Conservation (phyloP, 37 sponge, comb jelly and placozoan genomes). For the Ephydatia muelleri region DNA sequence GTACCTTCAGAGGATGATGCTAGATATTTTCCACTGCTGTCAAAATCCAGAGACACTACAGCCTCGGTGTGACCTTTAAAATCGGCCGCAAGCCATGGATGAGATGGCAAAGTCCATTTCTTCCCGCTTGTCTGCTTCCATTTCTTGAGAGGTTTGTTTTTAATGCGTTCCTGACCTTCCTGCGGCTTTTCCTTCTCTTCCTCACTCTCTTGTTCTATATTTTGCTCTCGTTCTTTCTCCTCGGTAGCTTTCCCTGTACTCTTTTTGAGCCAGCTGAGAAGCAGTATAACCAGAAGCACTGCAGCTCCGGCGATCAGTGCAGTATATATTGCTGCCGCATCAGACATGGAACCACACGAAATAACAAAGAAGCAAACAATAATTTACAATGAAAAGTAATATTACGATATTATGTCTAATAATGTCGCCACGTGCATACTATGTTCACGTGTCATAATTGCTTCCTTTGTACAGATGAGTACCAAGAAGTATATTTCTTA, state of each 20-base stretch:
- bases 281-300: neutral
- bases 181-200: neutral
- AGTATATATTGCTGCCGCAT: neutral
- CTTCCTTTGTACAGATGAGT: no score
- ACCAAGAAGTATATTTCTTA: no score
- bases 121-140: slow-evolving; percentile 4
- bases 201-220: neutral
- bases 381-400: no score
- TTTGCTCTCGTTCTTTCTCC: neutral
- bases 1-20: slow-evolving; percentile 81
- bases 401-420: no score
- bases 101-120: slow-evolving; percentile 45
- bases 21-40: slow-evolving; percentile 69
- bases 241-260: neutral
- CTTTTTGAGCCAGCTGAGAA: neutral
- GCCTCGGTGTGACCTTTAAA: slow-evolving; percentile 88
- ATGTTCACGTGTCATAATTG: no score
- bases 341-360: neutral
- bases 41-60: slow-evolving; percentile 68
- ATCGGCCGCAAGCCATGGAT: slow-evolving; percentile 77
- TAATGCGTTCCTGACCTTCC: neutral
- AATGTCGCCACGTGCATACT: no score
- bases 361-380: no score
- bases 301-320: neutral
- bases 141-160: neutral